These are phyloP conservation scores for Drosophila orosa DNA, from an alignment of 1,140 invertebrate genomes.

Conservation along the genomic window DNA sequence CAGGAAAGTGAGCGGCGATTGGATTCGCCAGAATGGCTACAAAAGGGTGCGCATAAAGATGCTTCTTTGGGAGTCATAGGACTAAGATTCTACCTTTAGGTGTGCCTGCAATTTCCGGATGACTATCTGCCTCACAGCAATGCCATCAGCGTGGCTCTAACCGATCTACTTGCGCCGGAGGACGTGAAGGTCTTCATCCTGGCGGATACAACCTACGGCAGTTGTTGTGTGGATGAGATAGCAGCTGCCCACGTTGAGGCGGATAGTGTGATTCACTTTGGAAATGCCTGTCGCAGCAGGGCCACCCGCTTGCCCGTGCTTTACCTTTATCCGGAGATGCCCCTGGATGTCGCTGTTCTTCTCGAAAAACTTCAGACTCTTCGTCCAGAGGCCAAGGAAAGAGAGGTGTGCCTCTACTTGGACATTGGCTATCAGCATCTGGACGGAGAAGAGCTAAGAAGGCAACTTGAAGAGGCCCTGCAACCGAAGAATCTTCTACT, in stretches of 20 bases:
- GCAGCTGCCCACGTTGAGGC: slow-evolving; percentile 93
- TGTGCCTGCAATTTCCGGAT: slow-evolving; percentile 97
- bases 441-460: slow-evolving; percentile 76
- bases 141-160: slow-evolving; percentile 88
- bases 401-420: slow-evolving; percentile 89
- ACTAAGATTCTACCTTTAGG: slow-evolving; percentile 85
- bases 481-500: slow-evolving; percentile 48
- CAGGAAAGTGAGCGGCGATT: slow-evolving; percentile 86
- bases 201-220: slow-evolving; percentile 97
- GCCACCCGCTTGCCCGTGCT: slow-evolving; percentile 89
- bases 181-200: slow-evolving; percentile 90
- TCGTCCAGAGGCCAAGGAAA: slow-evolving; percentile 66
- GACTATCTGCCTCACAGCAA: slow-evolving; percentile 89
- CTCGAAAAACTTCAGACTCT: slow-evolving; percentile 63
- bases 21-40: slow-evolving; percentile 88
- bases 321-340: slow-evolving; percentile 88
- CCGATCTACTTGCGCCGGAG: slow-evolving; percentile 67
- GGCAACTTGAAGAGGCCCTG: slow-evolving; percentile 44
- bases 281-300: slow-evolving; percentile 93
- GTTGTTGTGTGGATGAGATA: slow-evolving; percentile 96
- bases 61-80: background rate
- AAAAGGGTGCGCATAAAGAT: slow-evolving; percentile 86
- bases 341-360: slow-evolving; percentile 85
- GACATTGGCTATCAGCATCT: slow-evolving; percentile 89
- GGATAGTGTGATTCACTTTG: slow-evolving; percentile 96